Conservation (phyloP, 2,113 vertebrate genomes). For the Myotis davidii region DNA sequence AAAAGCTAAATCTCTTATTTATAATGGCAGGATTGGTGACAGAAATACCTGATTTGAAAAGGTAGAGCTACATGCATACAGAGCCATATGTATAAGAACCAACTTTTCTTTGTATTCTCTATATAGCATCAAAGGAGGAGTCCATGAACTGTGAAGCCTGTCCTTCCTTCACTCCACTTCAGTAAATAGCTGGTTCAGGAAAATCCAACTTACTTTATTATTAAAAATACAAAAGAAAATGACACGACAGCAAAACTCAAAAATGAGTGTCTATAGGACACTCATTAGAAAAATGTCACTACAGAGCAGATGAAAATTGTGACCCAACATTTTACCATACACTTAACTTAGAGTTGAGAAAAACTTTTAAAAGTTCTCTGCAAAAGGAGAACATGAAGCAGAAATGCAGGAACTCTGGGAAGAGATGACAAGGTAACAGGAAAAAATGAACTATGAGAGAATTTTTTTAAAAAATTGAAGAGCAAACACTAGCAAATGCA, state of each 20-base stretch:
- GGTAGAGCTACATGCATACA: not conserved
- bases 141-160: not conserved
- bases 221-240: not conserved
- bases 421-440: not conserved
- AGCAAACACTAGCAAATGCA: not conserved
- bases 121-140: not conserved
- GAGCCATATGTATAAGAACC: not conserved
- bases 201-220: not conserved
- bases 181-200: not conserved
- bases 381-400: not conserved
- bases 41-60: slow-evolving; percentile 49
- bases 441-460: not conserved
- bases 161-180: not conserved
- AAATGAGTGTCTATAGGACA: not conserved
- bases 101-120: not conserved
- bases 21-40: not conserved
- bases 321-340: not conserved
- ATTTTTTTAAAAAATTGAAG: not conserved
- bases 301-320: slow-evolving; percentile 31
- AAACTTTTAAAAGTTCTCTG: not conserved
- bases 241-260: not conserved
- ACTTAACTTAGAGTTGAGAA: not conserved
- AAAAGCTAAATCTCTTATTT: slow-evolving; percentile 41
- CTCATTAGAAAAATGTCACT: not conserved
- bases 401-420: not conserved